A percentile compares a stretch with the other conserved stretches of the same genome.
Evolutionary conservation across 2,113 vertebrate species (phyloP).

Genomic region (Tauraco erythrolophus): DNA sequence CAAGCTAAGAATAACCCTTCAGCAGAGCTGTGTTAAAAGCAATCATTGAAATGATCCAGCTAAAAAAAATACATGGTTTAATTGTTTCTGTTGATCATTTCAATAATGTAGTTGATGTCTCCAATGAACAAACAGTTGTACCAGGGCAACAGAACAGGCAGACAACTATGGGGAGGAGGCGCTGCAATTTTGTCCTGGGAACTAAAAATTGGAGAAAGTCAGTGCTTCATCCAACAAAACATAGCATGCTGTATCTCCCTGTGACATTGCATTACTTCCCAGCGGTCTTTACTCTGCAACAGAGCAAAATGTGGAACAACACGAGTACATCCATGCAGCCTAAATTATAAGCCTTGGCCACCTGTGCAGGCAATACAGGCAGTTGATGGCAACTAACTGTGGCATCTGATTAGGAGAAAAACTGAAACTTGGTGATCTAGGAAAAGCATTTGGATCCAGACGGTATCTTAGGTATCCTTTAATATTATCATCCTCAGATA

Average conservation of each 20-base stretch:
- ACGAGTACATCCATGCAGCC: not conserved
- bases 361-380: not conserved
- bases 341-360: not conserved
- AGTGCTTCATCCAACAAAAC: not conserved
- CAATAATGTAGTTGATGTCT: not conserved
- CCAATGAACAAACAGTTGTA: not conserved
- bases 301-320: not conserved
- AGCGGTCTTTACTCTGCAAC: not conserved
- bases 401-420: not conserved
- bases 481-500: not conserved
- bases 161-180: not conserved
- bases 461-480: not conserved
- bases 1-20: slow-evolving; percentile 12
- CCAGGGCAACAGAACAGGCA: not conserved
- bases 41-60: not conserved
- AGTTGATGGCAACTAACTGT: not conserved
- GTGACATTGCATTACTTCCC: not conserved
- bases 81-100: not conserved
- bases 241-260: not conserved
- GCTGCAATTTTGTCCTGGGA: not conserved
- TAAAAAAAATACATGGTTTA: not conserved
- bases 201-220: not conserved
- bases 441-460: not conserved
- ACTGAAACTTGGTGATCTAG: not conserved
- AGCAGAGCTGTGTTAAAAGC: not conserved